Evolutionary conservation across 2,797 vertebrate genomes (phyloP).

Genomic region (Nannoperca obscura): DNA sequence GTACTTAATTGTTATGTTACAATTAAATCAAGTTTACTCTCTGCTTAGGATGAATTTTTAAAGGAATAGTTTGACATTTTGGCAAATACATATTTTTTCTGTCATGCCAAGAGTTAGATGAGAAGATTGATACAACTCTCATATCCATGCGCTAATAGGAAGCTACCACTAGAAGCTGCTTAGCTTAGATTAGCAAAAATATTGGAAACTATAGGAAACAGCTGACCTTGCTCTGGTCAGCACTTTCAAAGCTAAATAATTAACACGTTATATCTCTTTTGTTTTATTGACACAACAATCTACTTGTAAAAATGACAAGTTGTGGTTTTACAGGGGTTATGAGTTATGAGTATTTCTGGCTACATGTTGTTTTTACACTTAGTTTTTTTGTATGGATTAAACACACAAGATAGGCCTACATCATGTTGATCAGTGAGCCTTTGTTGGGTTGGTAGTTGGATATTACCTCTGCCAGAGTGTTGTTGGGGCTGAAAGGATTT

Average conservation of each 20-base stretch:
- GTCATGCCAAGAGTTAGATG: neutral
- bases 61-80: constrained; percentile 10
- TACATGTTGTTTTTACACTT: neutral
- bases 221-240: neutral
- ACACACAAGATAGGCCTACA: neutral
- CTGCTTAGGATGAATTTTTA: neutral
- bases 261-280: neutral
- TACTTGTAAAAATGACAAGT: neutral
- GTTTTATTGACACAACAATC: neutral
- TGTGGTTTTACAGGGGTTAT: neutral
- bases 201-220: neutral
- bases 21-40: neutral
- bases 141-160: neutral
- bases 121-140: constrained; percentile 1
- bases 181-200: constrained; percentile 3
- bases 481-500: constrained; percentile 47
- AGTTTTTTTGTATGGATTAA: neutral
- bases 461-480: constrained; percentile 3
- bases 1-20: constrained; percentile 1
- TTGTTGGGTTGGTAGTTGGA: neutral
- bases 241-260: neutral
- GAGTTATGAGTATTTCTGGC: neutral
- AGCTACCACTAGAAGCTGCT: constrained; percentile 1
- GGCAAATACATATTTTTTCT: neutral
- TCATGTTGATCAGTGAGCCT: constrained; percentile 7